Percentiles rank a stretch among this genome's conserved stretches.
phyloP scores from a whole-genome alignment of 2,888 invertebrate genomes.

The Drosophila phalerata region DNA sequence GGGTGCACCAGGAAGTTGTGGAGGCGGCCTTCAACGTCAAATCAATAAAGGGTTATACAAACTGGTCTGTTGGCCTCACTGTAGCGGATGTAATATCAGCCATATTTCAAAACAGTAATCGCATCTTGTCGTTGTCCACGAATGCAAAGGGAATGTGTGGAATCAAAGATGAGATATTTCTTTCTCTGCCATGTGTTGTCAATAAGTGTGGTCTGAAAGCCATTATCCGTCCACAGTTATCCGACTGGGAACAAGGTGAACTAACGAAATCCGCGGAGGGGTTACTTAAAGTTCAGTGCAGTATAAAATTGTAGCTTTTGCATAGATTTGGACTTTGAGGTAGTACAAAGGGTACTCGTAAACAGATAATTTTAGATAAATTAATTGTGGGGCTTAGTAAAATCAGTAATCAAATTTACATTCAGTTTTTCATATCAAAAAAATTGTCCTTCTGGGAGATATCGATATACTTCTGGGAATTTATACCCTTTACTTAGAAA shows the following conservation, averaged over 20 bases:
- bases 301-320: slow-evolving; percentile 25
- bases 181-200: slow-evolving; percentile 92
- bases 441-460: neutral
- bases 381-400: neutral
- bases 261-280: slow-evolving; percentile 88
- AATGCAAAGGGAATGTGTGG: slow-evolving; percentile 88
- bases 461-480: neutral
- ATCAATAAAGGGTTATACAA: slow-evolving; percentile 93
- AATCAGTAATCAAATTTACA: neutral
- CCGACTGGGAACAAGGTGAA: slow-evolving; percentile 87
- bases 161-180: slow-evolving; percentile 91
- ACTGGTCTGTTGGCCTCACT: slow-evolving; percentile 93
- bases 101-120: slow-evolving; percentile 89
- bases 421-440: neutral
- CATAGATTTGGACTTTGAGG: slow-evolving; percentile 5
- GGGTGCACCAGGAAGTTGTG: slow-evolving; percentile 91
- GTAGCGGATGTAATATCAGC: slow-evolving; percentile 89
- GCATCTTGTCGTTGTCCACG: slow-evolving; percentile 91
- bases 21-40: slow-evolving; percentile 92
- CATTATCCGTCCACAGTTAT: slow-evolving; percentile 89
- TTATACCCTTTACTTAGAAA: no score
- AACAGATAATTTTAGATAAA: neutral
- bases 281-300: slow-evolving; percentile 83
- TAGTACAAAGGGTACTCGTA: neutral
- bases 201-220: slow-evolving; percentile 89